A percentile compares a stretch with the other conserved stretches of the same genome.
These are phyloP conservation scores for Melitaea athalia DNA, from an alignment of 2,888 invertebrate species.

Conservation along the genomic window DNA sequence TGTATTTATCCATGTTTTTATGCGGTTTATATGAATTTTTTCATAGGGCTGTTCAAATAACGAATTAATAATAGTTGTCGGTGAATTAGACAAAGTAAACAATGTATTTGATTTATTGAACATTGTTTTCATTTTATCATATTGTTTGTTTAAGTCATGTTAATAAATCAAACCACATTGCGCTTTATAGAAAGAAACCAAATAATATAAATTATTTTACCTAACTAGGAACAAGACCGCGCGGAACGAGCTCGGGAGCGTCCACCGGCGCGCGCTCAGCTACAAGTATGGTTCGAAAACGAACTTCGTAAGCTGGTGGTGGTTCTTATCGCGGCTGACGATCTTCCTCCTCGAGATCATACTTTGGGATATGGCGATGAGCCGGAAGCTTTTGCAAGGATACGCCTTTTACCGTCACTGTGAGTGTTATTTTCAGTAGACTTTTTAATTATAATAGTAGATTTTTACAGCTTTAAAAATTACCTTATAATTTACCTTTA, in stretches of 20 bases:
- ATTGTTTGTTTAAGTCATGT: background rate
- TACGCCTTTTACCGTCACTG: conserved; percentile 90
- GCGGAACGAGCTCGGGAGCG: conserved; percentile 83
- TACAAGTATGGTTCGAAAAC: conserved; percentile 94
- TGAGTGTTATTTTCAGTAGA: conserved; percentile 67
- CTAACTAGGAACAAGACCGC: conserved; percentile 74
- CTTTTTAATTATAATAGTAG: no score
- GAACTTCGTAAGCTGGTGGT: conserved; percentile 92
- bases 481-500: background rate
- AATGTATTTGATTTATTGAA: conserved; percentile 13
- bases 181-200: background rate
- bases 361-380: conserved; percentile 88
- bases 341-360: conserved; percentile 90
- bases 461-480: background rate
- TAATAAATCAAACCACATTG: conserved; percentile 13
- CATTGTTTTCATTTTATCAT: background rate
- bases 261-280: conserved; percentile 90
- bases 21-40: no score
- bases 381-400: conserved; percentile 93
- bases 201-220: conserved; percentile 8
- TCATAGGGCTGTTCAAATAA: conserved; percentile 12
- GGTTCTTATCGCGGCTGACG: conserved; percentile 92
- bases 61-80: conserved; percentile 19
- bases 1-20: no score
- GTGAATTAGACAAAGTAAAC: conserved; percentile 10